Conservation (phyloP, 2,113 vertebrate genomes). For the Myiopsitta monachus region DNA sequence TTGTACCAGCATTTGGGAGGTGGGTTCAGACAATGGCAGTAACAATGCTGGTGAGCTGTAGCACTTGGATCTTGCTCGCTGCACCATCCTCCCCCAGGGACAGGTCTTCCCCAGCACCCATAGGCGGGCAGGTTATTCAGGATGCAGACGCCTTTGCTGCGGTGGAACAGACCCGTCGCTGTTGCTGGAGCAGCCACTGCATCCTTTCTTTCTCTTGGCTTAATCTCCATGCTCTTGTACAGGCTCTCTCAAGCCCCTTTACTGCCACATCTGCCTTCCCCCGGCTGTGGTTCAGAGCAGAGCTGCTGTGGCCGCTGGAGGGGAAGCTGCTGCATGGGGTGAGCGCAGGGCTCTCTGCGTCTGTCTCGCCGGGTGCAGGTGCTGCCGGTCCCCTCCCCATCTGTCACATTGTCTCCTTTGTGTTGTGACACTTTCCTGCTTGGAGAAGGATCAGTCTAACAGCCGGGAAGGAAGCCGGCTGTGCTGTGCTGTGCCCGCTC, state of each 20-base stretch:
- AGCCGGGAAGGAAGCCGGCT: constrained; percentile 52
- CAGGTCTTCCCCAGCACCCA: not conserved
- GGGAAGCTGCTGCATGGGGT: not conserved
- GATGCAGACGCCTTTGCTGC: not conserved
- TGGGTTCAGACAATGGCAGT: not conserved
- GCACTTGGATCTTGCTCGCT: fast-evolving
- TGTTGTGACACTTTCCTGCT: constrained; percentile 59
- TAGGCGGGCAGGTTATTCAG: not conserved
- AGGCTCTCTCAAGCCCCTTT: not conserved
- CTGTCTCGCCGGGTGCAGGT: not conserved
- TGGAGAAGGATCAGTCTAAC: constrained; percentile 51
- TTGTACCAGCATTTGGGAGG: not conserved
- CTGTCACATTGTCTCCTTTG: constrained; percentile 47
- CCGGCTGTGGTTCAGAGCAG: fast-evolving
- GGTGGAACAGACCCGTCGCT: not conserved
- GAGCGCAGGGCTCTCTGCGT: fast-evolving
- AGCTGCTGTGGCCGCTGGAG: not conserved
- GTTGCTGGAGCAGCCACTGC: not conserved
- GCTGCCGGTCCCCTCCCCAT: constrained; percentile 30
- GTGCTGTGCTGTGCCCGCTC: not conserved
- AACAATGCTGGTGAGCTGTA: not conserved
- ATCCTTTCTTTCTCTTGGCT: not conserved
- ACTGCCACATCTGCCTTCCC: not conserved
- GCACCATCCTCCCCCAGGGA: not conserved
- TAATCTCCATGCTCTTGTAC: not conserved